Evolutionary conservation across 2,797 vertebrate species (phyloP), one percentile per base, ranked within the genome.

Genomic region (Valencia hispanica): DNA sequence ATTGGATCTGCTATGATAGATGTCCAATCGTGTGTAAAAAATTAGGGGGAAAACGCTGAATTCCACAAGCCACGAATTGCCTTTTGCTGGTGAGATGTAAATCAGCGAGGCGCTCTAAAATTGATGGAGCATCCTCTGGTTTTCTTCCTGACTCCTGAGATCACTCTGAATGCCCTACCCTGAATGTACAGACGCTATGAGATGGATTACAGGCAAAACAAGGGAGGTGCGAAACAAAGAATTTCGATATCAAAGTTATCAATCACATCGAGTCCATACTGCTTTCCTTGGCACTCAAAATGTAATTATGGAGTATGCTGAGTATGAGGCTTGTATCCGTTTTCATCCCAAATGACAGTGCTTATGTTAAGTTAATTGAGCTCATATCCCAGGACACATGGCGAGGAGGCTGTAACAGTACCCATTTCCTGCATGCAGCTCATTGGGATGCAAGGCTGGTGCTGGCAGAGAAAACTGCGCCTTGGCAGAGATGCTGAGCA

Each of bases 361-460:
- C 84, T 92, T 92, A 87, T 86, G 89, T 86, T 89, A 79, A 89
- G 88, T 89, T 93, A 89, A 93, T 92, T 92, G 90, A 91, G 86
- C 92, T 86, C 79, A 72, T 84, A 84, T 94, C 91, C 88, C 91
- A 78, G 80, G 90, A 88, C 84, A 84, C 89, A 90, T 82, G 87
- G 86, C 74, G 80, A 89, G 22, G 89, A 84, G 87, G 87, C 89
- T 91, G 91, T 89, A 93, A 92, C 91, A 91, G 92, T 93, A 92
- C 90, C 91, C 39, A 45, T 82, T 89, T 92, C 90, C 88, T 91
- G 89, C 89, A 86, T 81, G 81, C 87, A 79, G 87, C 92, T 95
- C 91, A 95, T 95, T 95, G 92, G 91, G 91, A 95, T 95, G 93
- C 93, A 90, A 86, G 89, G 87, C 87, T 88, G 85, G 89, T 87